Conservation (phyloP, 1,140 invertebrate genomes). For the Leguminivora glycinivorella region DNA sequence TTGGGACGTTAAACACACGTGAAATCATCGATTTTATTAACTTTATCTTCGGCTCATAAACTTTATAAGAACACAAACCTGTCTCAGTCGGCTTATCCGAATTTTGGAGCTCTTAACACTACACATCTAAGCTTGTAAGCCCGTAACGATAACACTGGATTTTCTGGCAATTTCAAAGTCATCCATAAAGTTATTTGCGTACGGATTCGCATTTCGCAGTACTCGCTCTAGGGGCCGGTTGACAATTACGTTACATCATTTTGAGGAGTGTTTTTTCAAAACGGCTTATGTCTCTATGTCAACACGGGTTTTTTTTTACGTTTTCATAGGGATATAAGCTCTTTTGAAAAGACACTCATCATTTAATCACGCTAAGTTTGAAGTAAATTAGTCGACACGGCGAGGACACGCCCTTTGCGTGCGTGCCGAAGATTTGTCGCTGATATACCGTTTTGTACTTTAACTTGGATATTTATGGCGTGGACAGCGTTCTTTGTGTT, state of each 20-base stretch:
- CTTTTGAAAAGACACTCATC: no score
- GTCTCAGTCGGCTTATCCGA: background rate
- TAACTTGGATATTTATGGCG: background rate
- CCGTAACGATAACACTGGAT: background rate
- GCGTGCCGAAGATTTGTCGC: constrained; percentile 39
- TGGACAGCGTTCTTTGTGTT: constrained; percentile 6
- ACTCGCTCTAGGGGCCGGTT: background rate
- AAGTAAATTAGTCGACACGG: constrained; percentile 35
- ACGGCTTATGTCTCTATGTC: no score
- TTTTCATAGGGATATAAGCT: no score
- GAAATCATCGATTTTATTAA: no score
- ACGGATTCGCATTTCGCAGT: background rate
- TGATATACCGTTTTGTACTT: constrained; percentile 9
- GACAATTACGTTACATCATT: constrained; percentile 27
- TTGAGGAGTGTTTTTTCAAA: no score
- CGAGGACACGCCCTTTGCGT: constrained; percentile 49
- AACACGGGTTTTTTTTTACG: no score
- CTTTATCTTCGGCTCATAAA: no score
- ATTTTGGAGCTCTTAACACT: background rate
- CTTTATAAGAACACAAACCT: background rate
- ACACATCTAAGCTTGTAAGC: background rate
- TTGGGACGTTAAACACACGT: no score
- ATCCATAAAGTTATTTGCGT: constrained; percentile 13
- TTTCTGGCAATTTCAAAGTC: constrained; percentile 2
- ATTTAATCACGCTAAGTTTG: constrained; percentile 50